These are phyloP conservation scores for Oppia nitens DNA, from an alignment of 1,140 invertebrate genomes.

Conservation along the genomic window DNA sequence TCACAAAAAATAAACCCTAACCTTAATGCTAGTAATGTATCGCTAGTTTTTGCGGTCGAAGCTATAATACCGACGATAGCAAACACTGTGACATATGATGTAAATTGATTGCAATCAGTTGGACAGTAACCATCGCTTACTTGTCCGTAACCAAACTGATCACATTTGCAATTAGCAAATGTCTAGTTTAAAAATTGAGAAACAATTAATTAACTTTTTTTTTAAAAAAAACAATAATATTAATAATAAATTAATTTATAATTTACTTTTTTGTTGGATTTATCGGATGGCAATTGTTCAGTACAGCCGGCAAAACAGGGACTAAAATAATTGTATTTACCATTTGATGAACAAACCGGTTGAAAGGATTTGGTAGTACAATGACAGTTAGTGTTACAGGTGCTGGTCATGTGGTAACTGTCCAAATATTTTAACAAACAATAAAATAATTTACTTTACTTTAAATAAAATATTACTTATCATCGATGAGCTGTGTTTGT, in stretches of 20 bases:
- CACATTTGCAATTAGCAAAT: too few species aligned
- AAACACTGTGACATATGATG: background rate
- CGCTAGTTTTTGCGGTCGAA: background rate
- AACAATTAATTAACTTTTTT: background rate
- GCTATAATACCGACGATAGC: background rate
- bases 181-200: too few species aligned
- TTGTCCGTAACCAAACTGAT: too few species aligned
- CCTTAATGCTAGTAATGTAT: background rate
- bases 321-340: conserved; percentile 40
- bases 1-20: background rate
- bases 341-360: conserved; percentile 43
- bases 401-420: conserved; percentile 8
- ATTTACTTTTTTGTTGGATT: background rate
- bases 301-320: conserved; percentile 52
- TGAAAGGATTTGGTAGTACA: conserved; percentile 43
- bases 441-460: background rate
- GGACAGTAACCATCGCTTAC: background rate
- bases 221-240: background rate
- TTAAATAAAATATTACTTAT: background rate
- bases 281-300: background rate
- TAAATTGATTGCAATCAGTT: background rate
- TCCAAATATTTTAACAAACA: too few species aligned
- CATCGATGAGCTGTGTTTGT: background rate
- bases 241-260: background rate
- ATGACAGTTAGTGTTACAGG: conserved; percentile 42